Base-by-base conservation (phyloP, 2,797 vertebrate genomes). In the Labroides dimidiatus region DNA sequence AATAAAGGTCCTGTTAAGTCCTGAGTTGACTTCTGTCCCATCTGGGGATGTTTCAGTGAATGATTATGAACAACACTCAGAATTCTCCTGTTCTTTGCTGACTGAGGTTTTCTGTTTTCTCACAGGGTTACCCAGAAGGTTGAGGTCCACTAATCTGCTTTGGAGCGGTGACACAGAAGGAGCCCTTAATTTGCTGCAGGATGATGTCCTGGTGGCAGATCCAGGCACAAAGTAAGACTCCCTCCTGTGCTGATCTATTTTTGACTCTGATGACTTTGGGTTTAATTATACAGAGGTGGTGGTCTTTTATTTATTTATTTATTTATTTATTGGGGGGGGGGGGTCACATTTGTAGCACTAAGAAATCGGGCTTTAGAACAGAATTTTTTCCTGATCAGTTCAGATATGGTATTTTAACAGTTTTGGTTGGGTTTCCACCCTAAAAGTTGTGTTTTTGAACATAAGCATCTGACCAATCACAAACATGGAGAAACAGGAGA, bases 201-300 rank as follows among this genome's bases (percentile, higher is more conserved):
- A 98, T 3, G 96, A 98, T 0, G 81, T 97, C 15, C 89, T 99
- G n/a, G 95, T 98, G 33, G 96, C 93, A 0, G 95, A 98, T 69
- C 97, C 96, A 4, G 96, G 97, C 75, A 97, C 96, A 60, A 96
- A 93, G 96, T 97, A 86, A 91, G 93, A 69, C 21, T 53, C 21
- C 47, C 42, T 64, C 41, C n/a, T 73, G 24, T 37, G 2, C 19
- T 52, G 23, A 4, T 65, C 5, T 50, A 47, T 45, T 54, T 64
- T 42, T 44, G 13, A 60, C 30, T 23, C 2, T 41, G 21, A 19
- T 51, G 17, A 57, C 53, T 51, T 30, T 17, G 21, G 14, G 44
- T 42, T 12, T 8, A 44, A 50, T 20, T 21, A 9, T 17, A 6
- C 21, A 10, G 1, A 20, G 6, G 39, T 33, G 30, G 30, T 33